These are phyloP conservation scores for Numenius arquata DNA, from an alignment of 2,113 vertebrate genomes.

Conservation along the genomic window DNA sequence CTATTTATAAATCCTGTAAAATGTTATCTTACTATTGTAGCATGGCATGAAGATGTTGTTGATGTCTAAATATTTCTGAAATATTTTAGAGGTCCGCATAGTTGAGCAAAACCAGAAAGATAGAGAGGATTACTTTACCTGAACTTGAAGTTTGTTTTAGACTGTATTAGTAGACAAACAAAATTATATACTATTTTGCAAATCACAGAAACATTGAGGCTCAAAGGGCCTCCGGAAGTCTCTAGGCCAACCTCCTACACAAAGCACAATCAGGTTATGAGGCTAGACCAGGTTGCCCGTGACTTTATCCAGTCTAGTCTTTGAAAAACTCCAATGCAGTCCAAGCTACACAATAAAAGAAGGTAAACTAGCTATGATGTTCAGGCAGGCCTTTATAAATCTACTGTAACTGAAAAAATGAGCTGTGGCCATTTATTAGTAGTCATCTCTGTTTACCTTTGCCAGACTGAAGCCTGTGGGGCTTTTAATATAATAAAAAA, in stretches of 20 bases:
- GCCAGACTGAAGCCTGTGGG: neutral
- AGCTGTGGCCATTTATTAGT: neutral
- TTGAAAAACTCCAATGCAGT: neutral
- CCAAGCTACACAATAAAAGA: neutral
- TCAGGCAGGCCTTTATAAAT: constrained; percentile 5
- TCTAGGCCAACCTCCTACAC: neutral
- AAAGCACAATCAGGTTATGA: neutral
- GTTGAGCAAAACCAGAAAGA: neutral
- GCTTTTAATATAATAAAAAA: neutral
- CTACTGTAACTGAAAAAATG: constrained; percentile 32
- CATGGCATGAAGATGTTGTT: neutral
- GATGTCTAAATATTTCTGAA: neutral
- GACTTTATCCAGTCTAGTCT: neutral
- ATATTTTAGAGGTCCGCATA: neutral
- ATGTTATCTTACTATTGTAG: neutral
- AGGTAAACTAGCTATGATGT: constrained; percentile 6
- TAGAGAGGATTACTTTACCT: neutral
- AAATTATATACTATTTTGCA: neutral
- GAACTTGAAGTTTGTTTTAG: neutral
- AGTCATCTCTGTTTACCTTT: neutral
- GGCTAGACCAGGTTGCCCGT: neutral
- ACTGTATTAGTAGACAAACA: neutral
- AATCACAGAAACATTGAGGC: neutral
- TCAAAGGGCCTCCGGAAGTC: neutral
- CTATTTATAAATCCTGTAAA: neutral